Evolutionary conservation across 1,140 invertebrate species (phyloP).

Genomic region (Pectinophora gossypiella): DNA sequence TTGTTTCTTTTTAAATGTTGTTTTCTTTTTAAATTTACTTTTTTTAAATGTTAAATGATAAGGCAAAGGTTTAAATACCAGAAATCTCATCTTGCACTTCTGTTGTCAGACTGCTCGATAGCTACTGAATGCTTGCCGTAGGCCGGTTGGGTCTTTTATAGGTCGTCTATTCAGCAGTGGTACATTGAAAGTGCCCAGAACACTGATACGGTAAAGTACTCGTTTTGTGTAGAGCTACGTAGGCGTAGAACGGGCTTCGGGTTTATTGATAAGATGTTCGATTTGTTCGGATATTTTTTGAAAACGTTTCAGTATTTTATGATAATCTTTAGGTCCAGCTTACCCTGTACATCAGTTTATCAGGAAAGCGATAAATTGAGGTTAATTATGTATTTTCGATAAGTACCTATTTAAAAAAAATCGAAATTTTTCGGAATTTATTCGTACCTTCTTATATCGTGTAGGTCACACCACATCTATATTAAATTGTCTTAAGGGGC

Average conservation of each 20-base stretch:
- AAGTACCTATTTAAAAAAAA: no score
- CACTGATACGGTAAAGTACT: slow-evolving; percentile 25
- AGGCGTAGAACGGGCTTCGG: slow-evolving; percentile 28
- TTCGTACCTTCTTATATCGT: no score
- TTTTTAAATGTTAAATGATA: background rate
- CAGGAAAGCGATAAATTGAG: no score
- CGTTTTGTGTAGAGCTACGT: slow-evolving; percentile 23
- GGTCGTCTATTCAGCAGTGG: slow-evolving; percentile 16
- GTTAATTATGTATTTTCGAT: no score
- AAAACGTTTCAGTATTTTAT: no score
- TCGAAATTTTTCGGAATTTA: no score
- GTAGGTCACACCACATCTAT: no score
- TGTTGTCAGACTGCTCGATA: slow-evolving; percentile 63
- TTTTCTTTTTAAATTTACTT: background rate
- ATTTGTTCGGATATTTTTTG: no score
- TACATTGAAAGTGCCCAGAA: slow-evolving; percentile 45
- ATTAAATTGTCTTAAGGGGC: no score
- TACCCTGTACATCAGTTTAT: no score
- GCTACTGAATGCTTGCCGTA: slow-evolving; percentile 60
- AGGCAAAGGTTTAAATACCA: slow-evolving; percentile 35
- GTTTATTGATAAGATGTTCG: background rate
- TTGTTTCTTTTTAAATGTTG: background rate
- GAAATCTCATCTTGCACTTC: slow-evolving; percentile 73
- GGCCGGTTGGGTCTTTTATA: slow-evolving; percentile 51
- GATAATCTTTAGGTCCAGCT: no score